Evolutionary conservation across 1,140 invertebrate genomes (phyloP), one percentile per base, ranked within the genome.

Genomic region (Paraescarpia echinospica): DNA sequence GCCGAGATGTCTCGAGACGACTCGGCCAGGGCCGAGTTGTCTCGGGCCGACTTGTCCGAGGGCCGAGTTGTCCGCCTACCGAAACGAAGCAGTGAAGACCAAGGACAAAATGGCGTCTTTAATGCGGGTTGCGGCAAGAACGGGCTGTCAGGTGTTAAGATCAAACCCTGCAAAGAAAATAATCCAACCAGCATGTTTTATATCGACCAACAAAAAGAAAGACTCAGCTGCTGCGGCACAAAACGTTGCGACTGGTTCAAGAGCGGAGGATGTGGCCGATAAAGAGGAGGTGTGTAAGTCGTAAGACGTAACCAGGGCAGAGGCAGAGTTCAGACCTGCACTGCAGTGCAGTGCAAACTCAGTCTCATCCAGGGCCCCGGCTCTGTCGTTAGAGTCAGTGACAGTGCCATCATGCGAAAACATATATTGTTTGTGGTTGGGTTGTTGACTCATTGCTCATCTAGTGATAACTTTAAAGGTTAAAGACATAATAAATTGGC

Each of bases 181-280:
- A 77, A 77, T 77, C 59, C 59, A 77, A 18, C 59, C 59, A 77
- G 59, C 59, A 77, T 77, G 59, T 77, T 77, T 77, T 77, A 77
- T 77, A 77, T 77, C 59, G 59, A 77, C 59, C 59, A 77, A 77
- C 59, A 77, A 77, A 31, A 77, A 77, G 59, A 77, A 77, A 77
- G 59, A 77, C 22, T 77, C 59, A 22, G 59, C 59, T 77, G 59
- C 59, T 22, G 59, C 22, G 59, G 59, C 59, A 77, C 59, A 77
- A 77, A 77, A 77, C 59, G 59, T 77, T 77, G 8, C 48, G 48
- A 51, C 48, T 51, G 59, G 59, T 77, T 77, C 59, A 77, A 77
- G 59, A 77, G 59, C 59, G 22, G 59, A 77, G 59, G 59, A 77
- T 41, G 41, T 41, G 41, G 41, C 41, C 41, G 41, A 41, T 18